Evolutionary conservation across 2,113 vertebrate genomes (phyloP).

Genomic region (Syngnathus typhle): DNA sequence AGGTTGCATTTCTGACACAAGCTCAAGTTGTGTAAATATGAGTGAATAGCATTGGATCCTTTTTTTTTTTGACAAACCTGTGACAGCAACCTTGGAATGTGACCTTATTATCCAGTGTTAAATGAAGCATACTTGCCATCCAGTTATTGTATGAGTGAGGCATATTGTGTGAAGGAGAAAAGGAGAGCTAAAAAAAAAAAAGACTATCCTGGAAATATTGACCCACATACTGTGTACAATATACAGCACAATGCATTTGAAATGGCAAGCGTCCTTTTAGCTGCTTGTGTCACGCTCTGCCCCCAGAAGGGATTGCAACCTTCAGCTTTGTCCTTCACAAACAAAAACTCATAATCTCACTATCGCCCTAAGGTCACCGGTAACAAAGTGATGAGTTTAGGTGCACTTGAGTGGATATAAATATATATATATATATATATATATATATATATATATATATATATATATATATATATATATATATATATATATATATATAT

Average conservation of each 20-base stretch:
- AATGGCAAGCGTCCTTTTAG: slow-evolving; percentile 15
- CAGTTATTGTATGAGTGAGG: not conserved
- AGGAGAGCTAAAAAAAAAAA: slow-evolving; percentile 11
- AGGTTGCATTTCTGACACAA: not conserved
- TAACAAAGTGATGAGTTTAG: slow-evolving; percentile 15
- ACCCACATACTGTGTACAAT: slow-evolving; percentile 40
- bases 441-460: too few relatives aligned
- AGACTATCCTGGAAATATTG: slow-evolving; percentile 31
- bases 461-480: not conserved
- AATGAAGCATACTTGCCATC: slow-evolving; percentile 8
- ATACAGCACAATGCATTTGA: slow-evolving; percentile 44
- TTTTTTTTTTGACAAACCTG: slow-evolving; percentile 2
- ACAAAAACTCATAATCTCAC: slow-evolving; percentile 51
- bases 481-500: too few relatives aligned
- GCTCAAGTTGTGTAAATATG: not conserved
- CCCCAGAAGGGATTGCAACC: slow-evolving; percentile 40
- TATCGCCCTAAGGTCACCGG: slow-evolving; percentile 20
- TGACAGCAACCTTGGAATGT: not conserved
- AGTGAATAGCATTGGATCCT: not conserved
- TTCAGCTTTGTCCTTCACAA: slow-evolving; percentile 50
- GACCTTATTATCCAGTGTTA: slow-evolving; percentile 8
- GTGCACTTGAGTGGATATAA: not conserved
- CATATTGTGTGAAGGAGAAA: slow-evolving; percentile 21
- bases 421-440: not conserved
- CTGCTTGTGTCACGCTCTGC: slow-evolving; percentile 28